phyloP scores from a whole-genome alignment of 2,113 vertebrate species.

The Thoracochromis brauschi region DNA sequence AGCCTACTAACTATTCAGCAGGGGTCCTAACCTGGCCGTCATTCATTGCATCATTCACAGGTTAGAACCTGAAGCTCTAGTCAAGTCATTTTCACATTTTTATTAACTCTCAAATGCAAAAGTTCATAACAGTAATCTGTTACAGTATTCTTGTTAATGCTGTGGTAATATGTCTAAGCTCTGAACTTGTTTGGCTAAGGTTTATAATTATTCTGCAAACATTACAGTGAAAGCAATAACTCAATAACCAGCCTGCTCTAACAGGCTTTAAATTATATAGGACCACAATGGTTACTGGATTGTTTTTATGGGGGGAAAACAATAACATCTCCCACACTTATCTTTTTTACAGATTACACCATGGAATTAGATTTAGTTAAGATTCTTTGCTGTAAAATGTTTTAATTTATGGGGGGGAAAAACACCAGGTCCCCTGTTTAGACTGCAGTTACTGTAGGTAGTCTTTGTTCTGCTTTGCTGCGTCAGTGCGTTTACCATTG shows the following conservation, averaged over 20 bases:
- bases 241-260: neutral
- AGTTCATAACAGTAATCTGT: neutral
- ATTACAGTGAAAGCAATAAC: neutral
- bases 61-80: fast-evolving
- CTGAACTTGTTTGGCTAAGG: neutral
- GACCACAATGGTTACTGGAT: neutral
- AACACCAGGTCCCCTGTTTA: neutral
- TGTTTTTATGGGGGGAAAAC: neutral
- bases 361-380: neutral
- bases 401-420: fast-evolving
- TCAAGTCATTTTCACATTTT: neutral
- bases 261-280: neutral
- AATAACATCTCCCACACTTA: neutral
- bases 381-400: neutral
- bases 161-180: neutral
- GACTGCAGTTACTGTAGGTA: neutral
- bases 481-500: neutral
- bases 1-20: neutral
- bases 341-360: neutral
- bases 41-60: neutral
- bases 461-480: neutral
- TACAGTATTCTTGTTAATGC: fast-evolving
- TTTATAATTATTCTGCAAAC: neutral
- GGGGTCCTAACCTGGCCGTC: neutral
- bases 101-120: neutral